Percentiles rank a stretch among this genome's conserved stretches.
These are phyloP conservation scores for Parnassius glacialis DNA, from an alignment of 2,888 invertebrate genomes.

Conservation along the genomic window DNA sequence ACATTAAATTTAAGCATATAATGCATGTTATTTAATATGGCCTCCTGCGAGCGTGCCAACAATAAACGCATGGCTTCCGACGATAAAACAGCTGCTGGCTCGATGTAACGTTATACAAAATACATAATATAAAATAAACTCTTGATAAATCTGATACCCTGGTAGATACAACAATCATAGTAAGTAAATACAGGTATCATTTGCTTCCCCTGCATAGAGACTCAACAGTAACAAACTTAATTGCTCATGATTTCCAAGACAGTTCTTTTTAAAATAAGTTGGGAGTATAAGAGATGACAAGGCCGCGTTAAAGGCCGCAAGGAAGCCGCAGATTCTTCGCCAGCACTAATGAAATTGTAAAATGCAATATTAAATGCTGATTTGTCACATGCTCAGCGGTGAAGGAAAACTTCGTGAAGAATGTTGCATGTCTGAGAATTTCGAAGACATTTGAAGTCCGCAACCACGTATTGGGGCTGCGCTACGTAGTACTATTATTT, in stretches of 20 bases:
- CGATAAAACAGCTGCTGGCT: slow-evolving; percentile 50
- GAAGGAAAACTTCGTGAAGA: too few relatives aligned
- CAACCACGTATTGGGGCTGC: too few relatives aligned
- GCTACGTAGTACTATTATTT: too few relatives aligned
- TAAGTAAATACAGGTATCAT: slow-evolving; percentile 12
- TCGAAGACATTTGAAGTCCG: too few relatives aligned
- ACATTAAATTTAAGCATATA: slow-evolving; percentile 42
- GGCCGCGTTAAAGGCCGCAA: too few relatives aligned
- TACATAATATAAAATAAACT: slow-evolving; percentile 26
- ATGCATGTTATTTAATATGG: slow-evolving; percentile 47
- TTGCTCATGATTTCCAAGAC: background rate
- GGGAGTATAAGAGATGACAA: too few relatives aligned
- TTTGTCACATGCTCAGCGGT: too few relatives aligned
- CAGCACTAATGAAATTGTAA: too few relatives aligned
- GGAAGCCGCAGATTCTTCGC: too few relatives aligned
- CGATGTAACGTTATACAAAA: slow-evolving; percentile 37
- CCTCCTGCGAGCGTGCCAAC: slow-evolving; percentile 47
- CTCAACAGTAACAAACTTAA: background rate
- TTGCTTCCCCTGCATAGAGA: background rate
- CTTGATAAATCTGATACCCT: slow-evolving; percentile 27
- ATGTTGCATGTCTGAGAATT: too few relatives aligned
- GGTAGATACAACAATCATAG: slow-evolving; percentile 11
- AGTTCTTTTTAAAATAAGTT: background rate
- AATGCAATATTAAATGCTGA: too few relatives aligned
- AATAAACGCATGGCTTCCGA: slow-evolving; percentile 49